Percentiles rank a stretch among this genome's conserved stretches.
Conservation (phyloP, 2,113 vertebrate genomes). For the Rana temporaria region DNA sequence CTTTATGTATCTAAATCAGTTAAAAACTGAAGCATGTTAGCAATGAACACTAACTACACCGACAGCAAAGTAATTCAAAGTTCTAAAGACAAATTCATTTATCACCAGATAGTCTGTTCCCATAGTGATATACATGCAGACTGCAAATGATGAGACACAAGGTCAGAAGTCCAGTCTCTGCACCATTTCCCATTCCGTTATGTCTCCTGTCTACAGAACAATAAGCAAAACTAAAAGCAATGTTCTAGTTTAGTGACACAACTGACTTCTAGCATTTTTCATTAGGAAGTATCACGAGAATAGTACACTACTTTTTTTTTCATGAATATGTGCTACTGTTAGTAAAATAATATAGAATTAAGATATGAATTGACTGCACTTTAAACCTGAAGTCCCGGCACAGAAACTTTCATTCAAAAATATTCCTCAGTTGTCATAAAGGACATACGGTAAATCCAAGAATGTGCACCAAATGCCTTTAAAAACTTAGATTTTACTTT, state of each 20-base stretch:
- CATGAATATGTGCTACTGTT: no score
- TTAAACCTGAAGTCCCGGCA: no score
- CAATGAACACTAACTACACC: not conserved
- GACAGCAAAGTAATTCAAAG: slow-evolving; percentile 10
- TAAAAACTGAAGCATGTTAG: not conserved
- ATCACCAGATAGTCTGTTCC: slow-evolving; percentile 43
- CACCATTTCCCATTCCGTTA: not conserved
- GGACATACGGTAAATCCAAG: no score
- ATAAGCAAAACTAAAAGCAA: not conserved
- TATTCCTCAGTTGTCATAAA: no score
- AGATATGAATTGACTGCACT: no score
- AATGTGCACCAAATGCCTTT: no score
- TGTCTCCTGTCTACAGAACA: not conserved
- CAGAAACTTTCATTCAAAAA: no score
- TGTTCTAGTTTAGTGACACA: not conserved
- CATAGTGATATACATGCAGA: slow-evolving; percentile 33
- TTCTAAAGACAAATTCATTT: slow-evolving; percentile 30
- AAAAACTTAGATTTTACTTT: no score
- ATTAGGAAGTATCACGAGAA: not conserved
- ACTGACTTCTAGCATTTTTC: not conserved
- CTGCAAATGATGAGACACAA: slow-evolving; percentile 8
- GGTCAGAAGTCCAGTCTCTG: slow-evolving; percentile 23
- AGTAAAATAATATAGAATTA: no score
- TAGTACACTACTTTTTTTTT: not conserved
- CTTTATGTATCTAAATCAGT: not conserved